Evolutionary conservation across 1,140 invertebrate genomes (phyloP).

Genomic region (Dinothrombium tinctorium): DNA sequence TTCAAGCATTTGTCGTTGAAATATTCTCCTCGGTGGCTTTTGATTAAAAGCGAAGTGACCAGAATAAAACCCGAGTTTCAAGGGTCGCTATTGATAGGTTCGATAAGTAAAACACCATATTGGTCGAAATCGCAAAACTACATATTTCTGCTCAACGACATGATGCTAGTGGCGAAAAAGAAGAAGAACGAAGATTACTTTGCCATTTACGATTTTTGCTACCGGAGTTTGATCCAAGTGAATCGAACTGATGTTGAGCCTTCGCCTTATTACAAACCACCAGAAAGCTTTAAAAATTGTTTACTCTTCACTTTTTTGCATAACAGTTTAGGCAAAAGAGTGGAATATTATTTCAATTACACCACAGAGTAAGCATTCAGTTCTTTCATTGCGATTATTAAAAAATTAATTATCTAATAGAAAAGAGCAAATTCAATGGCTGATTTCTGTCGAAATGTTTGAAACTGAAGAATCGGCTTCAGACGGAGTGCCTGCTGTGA

Average conservation of each 20-base stretch:
- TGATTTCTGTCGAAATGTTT: no score
- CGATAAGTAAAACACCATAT: constrained; percentile 42
- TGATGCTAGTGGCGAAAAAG: constrained; percentile 68
- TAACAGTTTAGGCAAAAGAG: constrained; percentile 46
- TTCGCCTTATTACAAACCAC: constrained; percentile 23
- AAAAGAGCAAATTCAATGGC: no score
- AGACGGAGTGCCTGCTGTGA: no score
- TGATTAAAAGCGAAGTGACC: constrained; percentile 56
- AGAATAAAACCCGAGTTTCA: constrained; percentile 40
- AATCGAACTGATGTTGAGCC: constrained; percentile 25
- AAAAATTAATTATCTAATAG: no score
- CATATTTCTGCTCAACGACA: constrained; percentile 72
- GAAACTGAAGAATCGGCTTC: no score
- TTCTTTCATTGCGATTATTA: no score
- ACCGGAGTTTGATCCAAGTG: constrained; percentile 42
- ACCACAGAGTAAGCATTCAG: constrained; percentile 34
- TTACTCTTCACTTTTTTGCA: constrained; percentile 55
- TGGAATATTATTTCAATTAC: constrained; percentile 51
- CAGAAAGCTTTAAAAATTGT: constrained; percentile 34
- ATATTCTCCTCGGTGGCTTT: constrained; percentile 44
- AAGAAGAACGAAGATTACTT: constrained; percentile 46
- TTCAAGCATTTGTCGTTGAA: constrained; percentile 37
- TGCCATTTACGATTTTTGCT: constrained; percentile 53
- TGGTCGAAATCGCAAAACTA: constrained; percentile 37
- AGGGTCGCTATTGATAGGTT: constrained; percentile 36